phyloP scores from a whole-genome alignment of 2,797 vertebrate genomes.

The Botia almorhae region DNA sequence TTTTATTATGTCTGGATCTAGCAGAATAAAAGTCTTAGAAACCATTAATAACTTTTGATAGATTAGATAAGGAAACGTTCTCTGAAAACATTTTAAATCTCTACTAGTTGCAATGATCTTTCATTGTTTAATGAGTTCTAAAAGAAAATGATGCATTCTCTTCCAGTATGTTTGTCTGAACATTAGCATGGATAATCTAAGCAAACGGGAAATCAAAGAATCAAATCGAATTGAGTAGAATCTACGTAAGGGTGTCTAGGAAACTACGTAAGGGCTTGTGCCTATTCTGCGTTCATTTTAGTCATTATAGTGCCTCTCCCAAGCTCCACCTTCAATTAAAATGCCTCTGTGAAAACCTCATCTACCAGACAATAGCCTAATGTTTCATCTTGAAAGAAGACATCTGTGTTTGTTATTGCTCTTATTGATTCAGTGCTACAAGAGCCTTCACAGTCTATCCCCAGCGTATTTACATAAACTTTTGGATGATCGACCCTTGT shows the following conservation, averaged over 20 bases:
- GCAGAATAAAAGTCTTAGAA: not conserved
- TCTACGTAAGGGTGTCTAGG: no score
- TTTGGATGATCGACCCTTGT: constrained; percentile 16
- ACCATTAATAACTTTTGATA: no score
- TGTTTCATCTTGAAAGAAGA: constrained; percentile 4
- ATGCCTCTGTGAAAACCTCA: not conserved
- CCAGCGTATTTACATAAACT: constrained; percentile 1
- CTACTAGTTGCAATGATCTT: not conserved
- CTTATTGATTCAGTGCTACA: not conserved
- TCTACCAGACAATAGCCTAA: constrained; percentile 17
- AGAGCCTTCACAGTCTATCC: not conserved
- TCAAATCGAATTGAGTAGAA: no score
- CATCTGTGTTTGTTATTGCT: constrained; percentile 22
- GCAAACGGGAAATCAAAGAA: not conserved
- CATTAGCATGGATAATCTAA: not conserved
- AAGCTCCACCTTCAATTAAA: constrained; percentile 17
- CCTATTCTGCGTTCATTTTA: not conserved
- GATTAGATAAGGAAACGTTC: no score
- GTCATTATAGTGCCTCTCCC: not conserved
- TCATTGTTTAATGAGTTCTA: not conserved
- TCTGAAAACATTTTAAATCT: not conserved
- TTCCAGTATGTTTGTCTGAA: not conserved
- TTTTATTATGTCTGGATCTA: not conserved
- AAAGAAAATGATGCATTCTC: not conserved
- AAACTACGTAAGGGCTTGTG: not conserved